phyloP scores from a whole-genome alignment of 2,113 vertebrate genomes.

The Nestor notabilis region DNA sequence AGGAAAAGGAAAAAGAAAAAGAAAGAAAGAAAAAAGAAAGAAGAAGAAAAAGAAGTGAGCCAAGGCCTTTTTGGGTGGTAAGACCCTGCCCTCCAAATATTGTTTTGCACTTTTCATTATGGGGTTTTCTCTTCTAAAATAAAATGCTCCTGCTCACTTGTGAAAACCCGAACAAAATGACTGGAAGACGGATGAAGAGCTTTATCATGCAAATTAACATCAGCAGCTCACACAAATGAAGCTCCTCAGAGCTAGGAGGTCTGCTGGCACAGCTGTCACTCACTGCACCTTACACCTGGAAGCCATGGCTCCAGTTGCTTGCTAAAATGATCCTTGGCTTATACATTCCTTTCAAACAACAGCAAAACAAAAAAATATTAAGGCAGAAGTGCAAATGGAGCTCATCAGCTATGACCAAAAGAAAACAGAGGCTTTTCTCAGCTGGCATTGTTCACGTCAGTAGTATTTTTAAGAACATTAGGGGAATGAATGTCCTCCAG shows the following conservation, averaged over 20 bases:
- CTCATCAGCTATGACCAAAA: neutral
- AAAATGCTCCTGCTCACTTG: neutral
- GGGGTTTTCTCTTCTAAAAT: neutral
- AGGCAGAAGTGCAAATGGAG: neutral
- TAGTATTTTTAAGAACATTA: neutral
- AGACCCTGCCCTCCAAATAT: neutral
- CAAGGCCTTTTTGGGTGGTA: neutral
- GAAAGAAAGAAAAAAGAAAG: neutral
- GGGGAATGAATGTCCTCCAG: neutral
- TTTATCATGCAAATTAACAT: neutral
- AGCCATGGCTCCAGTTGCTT: neutral
- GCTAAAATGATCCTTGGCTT: neutral
- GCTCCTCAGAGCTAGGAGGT: neutral
- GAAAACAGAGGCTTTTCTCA: neutral
- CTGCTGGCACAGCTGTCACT: neutral
- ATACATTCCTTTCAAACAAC: neutral
- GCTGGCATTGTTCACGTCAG: neutral
- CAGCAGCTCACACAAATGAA: neutral
- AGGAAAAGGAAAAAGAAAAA: neutral
- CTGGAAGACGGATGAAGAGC: neutral
- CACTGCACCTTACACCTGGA: neutral
- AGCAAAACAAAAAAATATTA: neutral
- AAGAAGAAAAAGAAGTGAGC: neutral
- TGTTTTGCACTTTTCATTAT: neutral
- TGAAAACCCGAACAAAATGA: neutral